Conservation (phyloP, 1,140 invertebrate species). For the Chymomyza costata region DNA sequence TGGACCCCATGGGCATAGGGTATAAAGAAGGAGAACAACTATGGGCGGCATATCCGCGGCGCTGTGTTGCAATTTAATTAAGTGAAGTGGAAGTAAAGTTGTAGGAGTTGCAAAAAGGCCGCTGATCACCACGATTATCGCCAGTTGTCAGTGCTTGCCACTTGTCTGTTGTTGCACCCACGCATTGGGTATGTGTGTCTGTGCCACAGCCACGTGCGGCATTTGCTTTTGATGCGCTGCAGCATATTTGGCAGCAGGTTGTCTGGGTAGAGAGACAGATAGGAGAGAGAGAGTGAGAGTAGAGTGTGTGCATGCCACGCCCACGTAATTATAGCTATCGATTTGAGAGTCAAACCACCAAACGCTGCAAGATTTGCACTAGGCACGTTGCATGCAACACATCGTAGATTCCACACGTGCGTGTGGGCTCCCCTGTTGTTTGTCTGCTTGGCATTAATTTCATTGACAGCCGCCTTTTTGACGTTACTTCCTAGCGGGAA, state of each 20-base stretch:
- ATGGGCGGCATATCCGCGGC: conserved; percentile 57
- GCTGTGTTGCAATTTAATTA: conserved; percentile 69
- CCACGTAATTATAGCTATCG: conserved; percentile 63
- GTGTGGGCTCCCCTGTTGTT: background rate
- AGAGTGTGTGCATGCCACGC: conserved; percentile 26
- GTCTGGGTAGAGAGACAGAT: too few relatives aligned
- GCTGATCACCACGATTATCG: conserved; percentile 65
- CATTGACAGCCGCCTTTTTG: conserved; percentile 20
- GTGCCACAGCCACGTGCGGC: conserved; percentile 61
- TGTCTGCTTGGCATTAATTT: too few relatives aligned
- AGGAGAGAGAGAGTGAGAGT: too few relatives aligned
- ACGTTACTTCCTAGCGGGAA: conserved; percentile 31
- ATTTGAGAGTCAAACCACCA: conserved; percentile 11
- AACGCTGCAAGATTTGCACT: conserved; percentile 29
- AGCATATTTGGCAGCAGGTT: conserved; percentile 29
- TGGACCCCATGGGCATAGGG: too few relatives aligned
- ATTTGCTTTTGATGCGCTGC: conserved; percentile 45
- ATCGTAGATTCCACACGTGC: conserved; percentile 1
- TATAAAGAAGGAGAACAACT: too few relatives aligned
- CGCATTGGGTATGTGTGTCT: conserved; percentile 12
- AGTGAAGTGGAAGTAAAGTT: conserved; percentile 55
- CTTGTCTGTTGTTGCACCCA: conserved; percentile 34
- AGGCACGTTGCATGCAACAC: conserved; percentile 7
- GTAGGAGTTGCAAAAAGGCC: conserved; percentile 47
- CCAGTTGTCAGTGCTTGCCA: conserved; percentile 27